Percentiles rank a stretch among this genome's conserved stretches.
Evolutionary conservation across 2,113 vertebrate genomes (phyloP).

Genomic region (Ornithorhynchus anatinus): DNA sequence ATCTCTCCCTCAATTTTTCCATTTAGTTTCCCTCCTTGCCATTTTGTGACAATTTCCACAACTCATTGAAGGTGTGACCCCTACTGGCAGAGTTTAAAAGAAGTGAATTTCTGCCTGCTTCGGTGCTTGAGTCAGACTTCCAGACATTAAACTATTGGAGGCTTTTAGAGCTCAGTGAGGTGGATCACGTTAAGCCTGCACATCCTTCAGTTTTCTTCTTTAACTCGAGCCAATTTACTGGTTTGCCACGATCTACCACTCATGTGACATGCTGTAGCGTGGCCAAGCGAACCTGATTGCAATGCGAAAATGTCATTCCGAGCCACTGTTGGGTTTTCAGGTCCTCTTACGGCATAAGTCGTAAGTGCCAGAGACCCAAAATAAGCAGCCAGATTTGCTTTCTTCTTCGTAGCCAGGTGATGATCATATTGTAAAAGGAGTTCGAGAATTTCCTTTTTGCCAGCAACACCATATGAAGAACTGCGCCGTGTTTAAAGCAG

Average conservation of each 20-base stretch:
- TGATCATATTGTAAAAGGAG: slow-evolving; percentile 47
- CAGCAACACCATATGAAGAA: slow-evolving; percentile 48
- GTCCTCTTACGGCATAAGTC: slow-evolving; percentile 23
- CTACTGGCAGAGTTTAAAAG: not conserved
- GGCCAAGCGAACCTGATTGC: not conserved
- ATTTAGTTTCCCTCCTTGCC: not conserved
- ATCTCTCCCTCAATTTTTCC: no score
- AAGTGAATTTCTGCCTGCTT: not conserved
- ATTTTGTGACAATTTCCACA: no score
- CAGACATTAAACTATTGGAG: not conserved
- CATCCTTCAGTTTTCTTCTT: slow-evolving; percentile 50
- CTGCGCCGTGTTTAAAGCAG: slow-evolving; percentile 41
- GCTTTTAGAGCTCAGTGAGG: slow-evolving; percentile 48
- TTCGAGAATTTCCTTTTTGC: slow-evolving; percentile 52
- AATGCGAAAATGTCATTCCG: not conserved
- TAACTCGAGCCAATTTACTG: slow-evolving; percentile 19
- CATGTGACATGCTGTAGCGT: not conserved
- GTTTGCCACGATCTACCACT: not conserved
- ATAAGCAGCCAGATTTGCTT: not conserved
- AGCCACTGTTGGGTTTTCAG: slow-evolving; percentile 5
- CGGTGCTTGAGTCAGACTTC: fast-evolving
- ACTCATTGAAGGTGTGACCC: not conserved
- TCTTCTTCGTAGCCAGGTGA: slow-evolving; percentile 41
- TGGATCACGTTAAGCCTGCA: slow-evolving; percentile 56
- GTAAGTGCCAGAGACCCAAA: slow-evolving; percentile 23